A percentile compares a stretch with the other conserved stretches of the same genome.
These are phyloP conservation scores for Drosophila malerkotliana DNA, from an alignment of 1,140 invertebrate genomes.

Conservation along the genomic window DNA sequence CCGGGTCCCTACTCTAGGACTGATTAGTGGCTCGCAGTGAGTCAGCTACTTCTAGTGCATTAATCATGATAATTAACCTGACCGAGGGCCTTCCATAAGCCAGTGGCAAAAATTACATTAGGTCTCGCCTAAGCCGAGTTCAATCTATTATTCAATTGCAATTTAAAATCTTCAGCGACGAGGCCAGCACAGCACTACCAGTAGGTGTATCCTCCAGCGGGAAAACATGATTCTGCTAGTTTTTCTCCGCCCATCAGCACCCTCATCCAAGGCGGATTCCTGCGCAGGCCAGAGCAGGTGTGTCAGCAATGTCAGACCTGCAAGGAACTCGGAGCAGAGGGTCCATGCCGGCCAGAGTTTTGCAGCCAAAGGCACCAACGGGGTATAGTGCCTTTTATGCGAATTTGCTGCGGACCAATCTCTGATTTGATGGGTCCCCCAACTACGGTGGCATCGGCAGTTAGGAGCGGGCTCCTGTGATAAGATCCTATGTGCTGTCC, in stretches of 20 bases:
- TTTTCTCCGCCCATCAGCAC: not conserved
- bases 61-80: slow-evolving; percentile 75
- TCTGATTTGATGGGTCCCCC: not conserved
- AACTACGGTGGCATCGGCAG: slow-evolving; percentile 19
- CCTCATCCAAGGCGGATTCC: slow-evolving; percentile 18
- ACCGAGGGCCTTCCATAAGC: slow-evolving; percentile 52
- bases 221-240: slow-evolving; percentile 24
- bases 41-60: slow-evolving; percentile 57
- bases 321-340: slow-evolving; percentile 29
- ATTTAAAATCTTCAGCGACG: slow-evolving; percentile 50
- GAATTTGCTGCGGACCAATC: slow-evolving; percentile 38
- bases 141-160: slow-evolving; percentile 66
- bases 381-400: not conserved
- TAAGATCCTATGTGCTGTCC: slow-evolving; percentile 71
- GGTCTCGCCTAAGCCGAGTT: slow-evolving; percentile 17
- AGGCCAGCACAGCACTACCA: not conserved
- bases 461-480: slow-evolving; percentile 58
- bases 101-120: slow-evolving; percentile 50
- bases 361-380: no score
- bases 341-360: not conserved
- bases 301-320: slow-evolving; percentile 42
- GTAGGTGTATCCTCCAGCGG: slow-evolving; percentile 22
- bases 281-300: slow-evolving; percentile 25
- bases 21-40: slow-evolving; percentile 53
- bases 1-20: slow-evolving; percentile 13